phyloP scores from a whole-genome alignment of 1,140 invertebrate species.

The Lepidurus apus region DNA sequence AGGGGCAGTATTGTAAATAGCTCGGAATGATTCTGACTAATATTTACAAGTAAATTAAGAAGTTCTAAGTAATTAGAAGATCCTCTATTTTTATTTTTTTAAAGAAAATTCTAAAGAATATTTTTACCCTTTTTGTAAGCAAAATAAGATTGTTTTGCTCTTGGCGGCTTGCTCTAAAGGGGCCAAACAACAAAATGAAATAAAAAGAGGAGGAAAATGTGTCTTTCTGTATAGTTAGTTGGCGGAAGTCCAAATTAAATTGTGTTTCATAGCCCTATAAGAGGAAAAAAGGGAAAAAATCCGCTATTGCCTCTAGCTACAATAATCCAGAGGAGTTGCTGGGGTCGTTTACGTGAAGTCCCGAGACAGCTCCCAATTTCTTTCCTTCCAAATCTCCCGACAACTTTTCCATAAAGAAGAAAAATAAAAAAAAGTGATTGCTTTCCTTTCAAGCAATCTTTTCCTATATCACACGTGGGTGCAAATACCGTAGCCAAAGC shows the following conservation, averaged over 20 bases:
- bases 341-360: conserved; percentile 2
- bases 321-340: background rate
- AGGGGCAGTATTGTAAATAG: too few relatives aligned
- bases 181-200: too few relatives aligned
- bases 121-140: too few relatives aligned
- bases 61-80: too few relatives aligned
- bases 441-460: background rate
- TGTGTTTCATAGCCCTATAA: background rate
- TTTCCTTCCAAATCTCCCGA: background rate
- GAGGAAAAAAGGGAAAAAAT: background rate
- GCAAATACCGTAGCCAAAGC: conserved; percentile 1
- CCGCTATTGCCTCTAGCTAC: background rate
- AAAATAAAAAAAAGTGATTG: background rate
- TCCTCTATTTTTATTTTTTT: too few relatives aligned
- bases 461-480: background rate
- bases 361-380: background rate
- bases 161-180: too few relatives aligned
- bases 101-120: too few relatives aligned
- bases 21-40: too few relatives aligned
- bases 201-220: background rate
- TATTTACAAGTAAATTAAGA: too few relatives aligned
- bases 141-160: too few relatives aligned
- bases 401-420: too few relatives aligned
- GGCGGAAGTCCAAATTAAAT: conserved; percentile 15
- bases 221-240: background rate